Evolutionary conservation across 2,113 vertebrate species (phyloP).

Genomic region (Natator depressus): DNA sequence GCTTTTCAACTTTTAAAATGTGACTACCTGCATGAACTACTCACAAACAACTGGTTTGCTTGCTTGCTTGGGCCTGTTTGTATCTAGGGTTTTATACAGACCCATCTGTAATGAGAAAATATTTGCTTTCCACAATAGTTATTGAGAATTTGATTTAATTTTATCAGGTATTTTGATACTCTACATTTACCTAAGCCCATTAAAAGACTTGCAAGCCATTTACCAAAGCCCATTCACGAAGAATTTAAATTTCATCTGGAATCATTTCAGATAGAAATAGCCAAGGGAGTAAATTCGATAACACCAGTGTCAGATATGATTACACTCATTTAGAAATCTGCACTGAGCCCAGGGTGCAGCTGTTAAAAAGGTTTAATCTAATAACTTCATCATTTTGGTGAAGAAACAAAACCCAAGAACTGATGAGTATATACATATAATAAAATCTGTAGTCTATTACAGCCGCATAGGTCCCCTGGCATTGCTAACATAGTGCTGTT

Average conservation of each 20-base stretch:
- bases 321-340: neutral
- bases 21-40: neutral
- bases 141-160: neutral
- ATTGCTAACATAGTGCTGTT: neutral
- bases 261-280: neutral
- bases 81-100: neutral
- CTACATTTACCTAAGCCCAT: neutral
- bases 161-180: neutral
- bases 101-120: neutral
- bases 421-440: neutral
- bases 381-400: neutral
- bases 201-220: too few relatives aligned
- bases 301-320: neutral
- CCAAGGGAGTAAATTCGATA: accelerated
- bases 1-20: neutral
- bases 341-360: neutral
- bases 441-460: neutral
- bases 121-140: neutral
- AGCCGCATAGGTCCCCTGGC: accelerated
- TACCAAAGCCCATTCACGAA: neutral
- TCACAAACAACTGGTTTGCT: neutral
- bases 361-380: neutral
- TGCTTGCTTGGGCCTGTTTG: neutral
- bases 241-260: accelerated
- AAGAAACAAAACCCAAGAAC: neutral